These are phyloP conservation scores for Melinopterus prodromus DNA, from an alignment of 2,888 invertebrate species.

Conservation along the genomic window DNA sequence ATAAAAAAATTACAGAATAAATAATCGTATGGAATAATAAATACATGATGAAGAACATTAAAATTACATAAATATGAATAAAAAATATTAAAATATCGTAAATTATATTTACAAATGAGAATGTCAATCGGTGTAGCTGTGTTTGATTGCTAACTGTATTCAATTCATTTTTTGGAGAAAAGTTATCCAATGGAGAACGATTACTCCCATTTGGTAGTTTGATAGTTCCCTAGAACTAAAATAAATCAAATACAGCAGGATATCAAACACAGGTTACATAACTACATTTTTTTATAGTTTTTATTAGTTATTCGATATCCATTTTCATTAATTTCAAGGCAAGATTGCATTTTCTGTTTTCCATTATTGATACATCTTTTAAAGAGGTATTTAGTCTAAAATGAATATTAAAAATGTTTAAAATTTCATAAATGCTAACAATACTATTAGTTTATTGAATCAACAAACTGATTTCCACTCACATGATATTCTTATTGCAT, in stretches of 20 bases:
- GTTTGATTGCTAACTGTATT: background rate
- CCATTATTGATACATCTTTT: conserved; percentile 1
- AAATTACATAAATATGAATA: conserved; percentile 28
- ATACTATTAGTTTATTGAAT: background rate
- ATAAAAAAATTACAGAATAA: background rate
- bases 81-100: conserved; percentile 17
- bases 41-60: conserved; percentile 32
- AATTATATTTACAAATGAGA: conserved; percentile 4
- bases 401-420: conserved; percentile 27
- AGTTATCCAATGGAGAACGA: background rate
- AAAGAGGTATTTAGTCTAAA: conserved; percentile 19
- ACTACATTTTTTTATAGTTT: conserved; percentile 9
- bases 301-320: background rate
- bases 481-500: background rate
- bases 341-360: conserved; percentile 46
- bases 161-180: background rate
- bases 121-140: background rate
- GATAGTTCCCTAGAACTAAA: background rate
- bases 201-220: background rate
- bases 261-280: background rate
- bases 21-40: conserved; percentile 38
- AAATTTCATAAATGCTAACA: background rate
- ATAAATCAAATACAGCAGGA: background rate
- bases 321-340: conserved; percentile 41
- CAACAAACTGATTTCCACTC: background rate